These are phyloP conservation scores for Volucella inflata DNA, from an alignment of 2,888 invertebrate species.

Conservation along the genomic window DNA sequence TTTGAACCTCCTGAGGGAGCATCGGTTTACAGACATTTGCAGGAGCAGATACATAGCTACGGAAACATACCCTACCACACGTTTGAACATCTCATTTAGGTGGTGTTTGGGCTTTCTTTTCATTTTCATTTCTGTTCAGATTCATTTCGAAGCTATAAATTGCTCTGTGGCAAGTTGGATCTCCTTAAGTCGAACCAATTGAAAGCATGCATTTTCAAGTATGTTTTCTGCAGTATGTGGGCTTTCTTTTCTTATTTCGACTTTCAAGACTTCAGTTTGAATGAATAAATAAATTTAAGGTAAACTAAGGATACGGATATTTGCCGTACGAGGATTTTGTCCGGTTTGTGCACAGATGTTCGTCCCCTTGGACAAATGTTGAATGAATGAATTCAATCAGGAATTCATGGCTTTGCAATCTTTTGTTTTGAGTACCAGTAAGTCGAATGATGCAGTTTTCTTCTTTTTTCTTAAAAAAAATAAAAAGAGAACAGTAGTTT, in stretches of 20 bases:
- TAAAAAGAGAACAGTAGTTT: too few relatives aligned
- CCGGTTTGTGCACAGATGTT: too few relatives aligned
- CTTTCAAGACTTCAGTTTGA: constrained; percentile 1
- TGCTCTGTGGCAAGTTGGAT: not conserved
- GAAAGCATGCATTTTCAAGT: not conserved
- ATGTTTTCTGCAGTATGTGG: not conserved
- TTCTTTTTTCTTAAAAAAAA: too few relatives aligned
- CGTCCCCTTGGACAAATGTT: too few relatives aligned
- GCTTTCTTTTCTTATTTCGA: constrained; percentile 10
- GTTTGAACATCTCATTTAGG: constrained; percentile 46
- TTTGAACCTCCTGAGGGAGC: not conserved
- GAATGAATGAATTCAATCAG: too few relatives aligned
- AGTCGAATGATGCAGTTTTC: too few relatives aligned
- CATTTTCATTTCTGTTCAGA: constrained; percentile 30
- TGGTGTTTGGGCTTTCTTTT: constrained; percentile 48
- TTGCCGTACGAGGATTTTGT: too few relatives aligned
- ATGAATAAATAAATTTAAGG: constrained; percentile 20
- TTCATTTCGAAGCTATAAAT: constrained; percentile 32
- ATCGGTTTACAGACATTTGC: not conserved
- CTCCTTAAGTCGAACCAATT: constrained; percentile 17
- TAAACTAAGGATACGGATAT: constrained; percentile 1
- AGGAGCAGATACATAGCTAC: not conserved
- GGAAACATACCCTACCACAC: not conserved
- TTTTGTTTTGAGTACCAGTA: too few relatives aligned
- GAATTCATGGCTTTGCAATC: too few relatives aligned